phyloP scores from a whole-genome alignment of 2,888 invertebrate genomes.

The Thera britannica region DNA sequence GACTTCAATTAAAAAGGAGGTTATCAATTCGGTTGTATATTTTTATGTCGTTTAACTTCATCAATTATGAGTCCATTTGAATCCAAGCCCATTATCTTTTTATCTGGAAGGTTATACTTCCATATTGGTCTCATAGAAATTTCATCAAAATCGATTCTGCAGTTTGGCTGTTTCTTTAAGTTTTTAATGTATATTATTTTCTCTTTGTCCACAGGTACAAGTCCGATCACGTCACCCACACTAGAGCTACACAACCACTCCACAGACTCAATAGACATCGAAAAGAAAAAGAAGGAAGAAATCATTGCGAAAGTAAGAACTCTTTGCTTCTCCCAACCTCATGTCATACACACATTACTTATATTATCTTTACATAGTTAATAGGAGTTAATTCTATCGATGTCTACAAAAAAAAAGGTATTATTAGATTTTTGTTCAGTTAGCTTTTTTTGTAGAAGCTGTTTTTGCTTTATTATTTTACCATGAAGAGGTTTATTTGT shows the following conservation, averaged over 20 bases:
- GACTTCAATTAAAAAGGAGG: too few species aligned
- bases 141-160: too few species aligned
- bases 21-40: too few species aligned
- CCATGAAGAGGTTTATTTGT: slow-evolving; percentile 35
- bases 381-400: slow-evolving; percentile 63
- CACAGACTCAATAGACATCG: slow-evolving; percentile 89
- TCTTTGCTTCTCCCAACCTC: slow-evolving; percentile 21
- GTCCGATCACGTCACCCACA: slow-evolving; percentile 90
- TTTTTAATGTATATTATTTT: slow-evolving; percentile 8
- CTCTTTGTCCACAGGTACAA: slow-evolving; percentile 79
- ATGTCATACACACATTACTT: slow-evolving; percentile 57
- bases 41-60: too few species aligned
- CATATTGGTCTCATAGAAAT: too few species aligned
- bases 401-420: slow-evolving; percentile 52
- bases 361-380: slow-evolving; percentile 52
- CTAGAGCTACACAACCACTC: slow-evolving; percentile 90
- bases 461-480: slow-evolving; percentile 27
- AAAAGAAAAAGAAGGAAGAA: slow-evolving; percentile 88
- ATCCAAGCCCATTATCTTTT: too few species aligned
- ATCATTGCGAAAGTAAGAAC: slow-evolving; percentile 81
- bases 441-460: slow-evolving; percentile 33
- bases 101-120: too few species aligned
- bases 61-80: too few species aligned
- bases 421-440: slow-evolving; percentile 65
- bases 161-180: too few species aligned